Percentiles rank a stretch among this genome's conserved stretches.
Conservation (phyloP, 2,797 vertebrate species). For the Spondyliosoma cantharus region DNA sequence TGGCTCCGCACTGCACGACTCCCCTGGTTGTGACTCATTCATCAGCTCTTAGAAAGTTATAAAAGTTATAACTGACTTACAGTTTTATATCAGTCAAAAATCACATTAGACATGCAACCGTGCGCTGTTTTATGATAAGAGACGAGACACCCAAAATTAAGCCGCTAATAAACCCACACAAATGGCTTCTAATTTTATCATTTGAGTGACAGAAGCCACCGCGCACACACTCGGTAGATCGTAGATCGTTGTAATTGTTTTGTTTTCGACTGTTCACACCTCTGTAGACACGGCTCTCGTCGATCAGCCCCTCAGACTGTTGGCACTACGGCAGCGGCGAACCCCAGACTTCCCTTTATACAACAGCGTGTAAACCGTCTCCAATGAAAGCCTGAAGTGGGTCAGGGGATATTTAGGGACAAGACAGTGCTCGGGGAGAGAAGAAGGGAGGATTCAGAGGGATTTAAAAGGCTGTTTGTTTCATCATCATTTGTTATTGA, state of each 20-base stretch:
- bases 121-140: neutral
- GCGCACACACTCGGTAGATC: neutral
- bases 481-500: conserved; percentile 61
- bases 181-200: neutral
- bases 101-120: neutral
- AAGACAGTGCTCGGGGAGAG: conserved; percentile 41
- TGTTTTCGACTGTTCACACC: neutral
- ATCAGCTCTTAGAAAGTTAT: neutral
- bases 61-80: neutral
- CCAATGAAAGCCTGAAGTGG: conserved; percentile 64
- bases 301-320: conserved; percentile 37
- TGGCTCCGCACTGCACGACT: conserved; percentile 13
- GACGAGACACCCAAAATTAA: neutral
- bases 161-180: neutral
- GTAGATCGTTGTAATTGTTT: neutral
- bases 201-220: neutral
- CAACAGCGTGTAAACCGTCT: conserved; percentile 52
- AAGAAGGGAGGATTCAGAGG: conserved; percentile 56
- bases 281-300: neutral
- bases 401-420: conserved; percentile 75
- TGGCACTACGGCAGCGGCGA: conserved; percentile 26
- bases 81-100: conserved; percentile 4
- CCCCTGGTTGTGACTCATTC: conserved; percentile 16
- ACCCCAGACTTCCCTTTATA: conserved; percentile 48
- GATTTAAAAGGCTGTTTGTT: conserved; percentile 68